These are phyloP conservation scores for Ornithoptera alexandrae DNA, from an alignment of 2,888 invertebrate species.

Conservation along the genomic window DNA sequence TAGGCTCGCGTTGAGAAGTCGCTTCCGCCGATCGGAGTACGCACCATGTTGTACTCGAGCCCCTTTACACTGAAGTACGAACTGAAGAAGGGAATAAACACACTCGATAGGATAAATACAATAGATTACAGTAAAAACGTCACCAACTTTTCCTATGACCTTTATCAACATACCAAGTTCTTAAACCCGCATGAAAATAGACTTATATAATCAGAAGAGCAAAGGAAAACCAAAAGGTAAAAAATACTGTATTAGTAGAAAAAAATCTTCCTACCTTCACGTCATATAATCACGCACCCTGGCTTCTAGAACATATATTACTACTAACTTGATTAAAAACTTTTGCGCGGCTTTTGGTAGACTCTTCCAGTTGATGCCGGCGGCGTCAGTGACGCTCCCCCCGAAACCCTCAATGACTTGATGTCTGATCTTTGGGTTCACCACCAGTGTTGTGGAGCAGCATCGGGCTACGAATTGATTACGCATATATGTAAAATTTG, in stretches of 20 bases:
- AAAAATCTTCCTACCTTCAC: no score
- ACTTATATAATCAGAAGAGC: no score
- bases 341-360: constrained; percentile 64
- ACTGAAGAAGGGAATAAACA: constrained; percentile 55
- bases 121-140: no score
- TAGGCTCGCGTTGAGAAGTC: constrained; percentile 89
- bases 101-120: no score
- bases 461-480: constrained; percentile 13
- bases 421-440: constrained; percentile 47
- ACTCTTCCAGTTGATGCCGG: constrained; percentile 82
- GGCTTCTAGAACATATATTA: constrained; percentile 1
- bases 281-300: no score
- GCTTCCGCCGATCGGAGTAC: constrained; percentile 88
- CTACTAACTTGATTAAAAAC: constrained; percentile 33
- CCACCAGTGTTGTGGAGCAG: constrained; percentile 26
- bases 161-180: no score
- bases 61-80: constrained; percentile 84
- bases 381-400: constrained; percentile 87
- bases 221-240: no score
- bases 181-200: no score
- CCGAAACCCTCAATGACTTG: constrained; percentile 89
- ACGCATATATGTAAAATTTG: neutral
- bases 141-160: no score
- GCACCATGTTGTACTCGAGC: constrained; percentile 84
- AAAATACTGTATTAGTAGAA: no score